Conservation (phyloP, 2,888 invertebrate genomes). For the Troglohyphantes excavatus region DNA sequence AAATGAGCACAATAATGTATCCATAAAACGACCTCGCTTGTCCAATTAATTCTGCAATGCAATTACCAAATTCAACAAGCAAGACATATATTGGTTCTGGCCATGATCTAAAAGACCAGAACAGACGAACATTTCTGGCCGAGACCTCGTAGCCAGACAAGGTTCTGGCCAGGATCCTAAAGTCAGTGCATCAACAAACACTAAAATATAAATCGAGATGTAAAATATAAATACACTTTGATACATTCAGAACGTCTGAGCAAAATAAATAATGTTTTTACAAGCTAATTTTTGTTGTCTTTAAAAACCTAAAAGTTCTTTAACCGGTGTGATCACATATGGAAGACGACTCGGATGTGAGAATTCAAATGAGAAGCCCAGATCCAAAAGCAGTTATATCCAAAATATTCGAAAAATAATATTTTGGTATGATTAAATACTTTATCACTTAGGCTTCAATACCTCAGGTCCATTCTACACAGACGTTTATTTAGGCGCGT, state of each 20-base stretch:
- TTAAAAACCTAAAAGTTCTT: slow-evolving; percentile 39
- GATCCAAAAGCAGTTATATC: too few species aligned
- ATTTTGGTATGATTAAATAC: too few species aligned
- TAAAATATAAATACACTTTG: slow-evolving; percentile 67
- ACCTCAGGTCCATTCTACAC: too few species aligned
- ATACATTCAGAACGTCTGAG: slow-evolving; percentile 46
- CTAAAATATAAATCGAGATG: slow-evolving; percentile 1
- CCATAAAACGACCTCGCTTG: too few species aligned
- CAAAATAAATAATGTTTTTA: slow-evolving; percentile 59
- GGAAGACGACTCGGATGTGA: slow-evolving; percentile 63
- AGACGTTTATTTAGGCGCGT: too few species aligned
- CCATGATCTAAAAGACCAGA: too few species aligned
- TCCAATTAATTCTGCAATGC: not conserved
- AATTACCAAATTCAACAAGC: not conserved
- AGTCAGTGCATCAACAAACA: slow-evolving; percentile 43
- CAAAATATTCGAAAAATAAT: too few species aligned
- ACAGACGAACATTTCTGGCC: too few species aligned
- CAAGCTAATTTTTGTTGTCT: slow-evolving; percentile 22
- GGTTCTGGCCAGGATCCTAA: not conserved
- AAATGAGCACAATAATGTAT: too few species aligned
- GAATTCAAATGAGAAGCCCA: slow-evolving; percentile 18
- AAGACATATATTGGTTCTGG: not conserved
- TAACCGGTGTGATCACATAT: slow-evolving; percentile 57
- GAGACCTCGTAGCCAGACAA: not conserved
- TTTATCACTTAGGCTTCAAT: too few species aligned